phyloP scores from a whole-genome alignment of 2,888 invertebrate species.

The Corythucha ciliata region DNA sequence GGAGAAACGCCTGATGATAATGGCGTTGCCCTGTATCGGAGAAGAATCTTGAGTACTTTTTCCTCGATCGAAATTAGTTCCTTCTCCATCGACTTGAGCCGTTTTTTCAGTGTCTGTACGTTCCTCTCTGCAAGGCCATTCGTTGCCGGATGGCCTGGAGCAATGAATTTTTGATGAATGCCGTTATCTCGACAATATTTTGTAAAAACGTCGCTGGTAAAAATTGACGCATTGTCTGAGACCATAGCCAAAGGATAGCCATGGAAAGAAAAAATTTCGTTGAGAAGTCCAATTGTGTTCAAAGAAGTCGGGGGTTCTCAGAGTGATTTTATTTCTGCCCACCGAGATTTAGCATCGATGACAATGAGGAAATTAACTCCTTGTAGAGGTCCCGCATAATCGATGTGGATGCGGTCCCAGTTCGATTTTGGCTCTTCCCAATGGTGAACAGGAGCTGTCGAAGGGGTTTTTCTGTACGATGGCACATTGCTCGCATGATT shows the following conservation, averaged over 20 bases:
- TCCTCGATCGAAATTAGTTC: no score
- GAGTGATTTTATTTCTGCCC: conserved; percentile 18
- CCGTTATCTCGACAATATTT: conserved; percentile 28
- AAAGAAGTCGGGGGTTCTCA: conserved; percentile 25
- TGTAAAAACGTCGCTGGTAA: conserved; percentile 29
- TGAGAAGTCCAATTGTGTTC: conserved; percentile 32
- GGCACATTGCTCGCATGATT: conserved; percentile 1
- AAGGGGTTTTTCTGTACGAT: conserved; percentile 5
- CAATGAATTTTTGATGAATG: conserved; percentile 28
- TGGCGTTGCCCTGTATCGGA: no score
- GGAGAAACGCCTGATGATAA: no score
- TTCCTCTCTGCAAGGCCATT: conserved; percentile 21
- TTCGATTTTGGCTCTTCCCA: conserved; percentile 31
- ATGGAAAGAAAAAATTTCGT: conserved; percentile 33
- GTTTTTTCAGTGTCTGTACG: conserved; percentile 29
- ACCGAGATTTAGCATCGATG: conserved; percentile 29
- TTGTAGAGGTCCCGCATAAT: conserved; percentile 6
- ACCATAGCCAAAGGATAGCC: conserved; percentile 33
- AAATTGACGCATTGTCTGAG: conserved; percentile 31
- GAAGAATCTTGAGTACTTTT: no score
- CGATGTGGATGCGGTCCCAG: conserved; percentile 13
- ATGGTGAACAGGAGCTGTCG: conserved; percentile 4
- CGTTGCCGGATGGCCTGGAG: conserved; percentile 6
- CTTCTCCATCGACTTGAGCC: no score
- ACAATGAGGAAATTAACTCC: conserved; percentile 14